phyloP scores from a whole-genome alignment of 2,888 invertebrate species.

The Nasonovia ribisnigri region DNA sequence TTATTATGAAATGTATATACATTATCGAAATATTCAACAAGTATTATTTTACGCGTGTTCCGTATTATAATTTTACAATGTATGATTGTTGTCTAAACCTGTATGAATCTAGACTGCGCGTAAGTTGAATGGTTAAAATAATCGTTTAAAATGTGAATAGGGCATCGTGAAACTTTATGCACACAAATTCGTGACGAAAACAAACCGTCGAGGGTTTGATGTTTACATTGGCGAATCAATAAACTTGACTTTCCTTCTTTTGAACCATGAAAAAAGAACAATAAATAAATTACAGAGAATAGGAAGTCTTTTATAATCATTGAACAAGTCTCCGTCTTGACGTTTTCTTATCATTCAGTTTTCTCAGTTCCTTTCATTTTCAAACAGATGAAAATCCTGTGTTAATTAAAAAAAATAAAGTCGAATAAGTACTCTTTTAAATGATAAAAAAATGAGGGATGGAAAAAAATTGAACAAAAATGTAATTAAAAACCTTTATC shows the following conservation, averaged over 20 bases:
- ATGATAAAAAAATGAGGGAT: slow-evolving; percentile 36
- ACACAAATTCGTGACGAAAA: slow-evolving; percentile 52
- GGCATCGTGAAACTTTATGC: not conserved
- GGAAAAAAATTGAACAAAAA: slow-evolving; percentile 47
- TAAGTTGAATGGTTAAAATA: slow-evolving; percentile 31
- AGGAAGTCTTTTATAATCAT: slow-evolving; percentile 39
- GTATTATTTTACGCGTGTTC: not conserved
- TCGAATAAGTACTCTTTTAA: slow-evolving; percentile 17
- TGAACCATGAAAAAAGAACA: not conserved
- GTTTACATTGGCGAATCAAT: slow-evolving; percentile 57
- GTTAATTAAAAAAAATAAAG: slow-evolving; percentile 55
- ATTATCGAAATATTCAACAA: not conserved
- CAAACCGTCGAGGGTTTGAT: slow-evolving; percentile 12
- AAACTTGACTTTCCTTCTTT: slow-evolving; percentile 32
- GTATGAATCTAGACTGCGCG: not conserved
- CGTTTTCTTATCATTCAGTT: slow-evolving; percentile 25
- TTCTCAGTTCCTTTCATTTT: not conserved
- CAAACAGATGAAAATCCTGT: slow-evolving; percentile 31
- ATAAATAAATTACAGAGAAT: slow-evolving; percentile 46
- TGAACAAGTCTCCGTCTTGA: not conserved
- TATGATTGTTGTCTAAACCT: not conserved
- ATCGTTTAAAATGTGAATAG: slow-evolving; percentile 28
- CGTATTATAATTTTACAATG: not conserved
- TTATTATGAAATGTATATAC: not conserved
- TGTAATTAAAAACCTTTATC: slow-evolving; percentile 61